Base-by-base conservation (phyloP, 2,113 vertebrate species). In the Grallaria varia region DNA sequence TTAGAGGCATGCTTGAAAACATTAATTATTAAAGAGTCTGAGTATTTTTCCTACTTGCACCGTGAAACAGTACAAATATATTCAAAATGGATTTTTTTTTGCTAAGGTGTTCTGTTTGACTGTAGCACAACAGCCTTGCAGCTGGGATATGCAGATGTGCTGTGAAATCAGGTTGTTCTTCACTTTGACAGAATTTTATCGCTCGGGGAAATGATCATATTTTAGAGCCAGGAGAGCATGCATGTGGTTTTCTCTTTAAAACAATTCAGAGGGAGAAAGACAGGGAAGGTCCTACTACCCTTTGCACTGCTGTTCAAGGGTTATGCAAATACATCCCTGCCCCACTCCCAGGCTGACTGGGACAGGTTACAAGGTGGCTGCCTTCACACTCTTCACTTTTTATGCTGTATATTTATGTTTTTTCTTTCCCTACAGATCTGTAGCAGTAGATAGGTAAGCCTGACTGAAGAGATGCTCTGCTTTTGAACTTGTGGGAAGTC, bases 321-420 rank as follows among this genome's bases (percentile, higher is more conserved):
- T 93, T 92, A 14, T 84, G 68, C 68, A 88, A 77, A 94, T 71
- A 90, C 4, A 88, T 85, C 58, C 82, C 79, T 89, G 63, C 56
- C 28, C 40, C 15, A 12, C 37, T 78, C 10, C 50, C 63, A 55
- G 39, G 13, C 63, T 78, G 79, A 19, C 3, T 22, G 20, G 27
- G 59, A 90, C n/a, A n/a, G n/a, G 50, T 30, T 39, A 55, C 14
- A 55, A 75, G 55, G 66, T 84, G 47, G 22, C 50, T 94, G 75
- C 35, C 8, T 28, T 83, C 13, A 14, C 0, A 3, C 14, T 85
- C 33, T 74, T 73, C 16, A 6, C 55, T 53, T 59, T 66, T 78
- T 73, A 44, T 72, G 81, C 52, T 68, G 7, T 60, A 0, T 59
- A 2, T 52, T 15, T 44, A 5, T 33, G 27, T 84, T 56, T 63